Base-by-base conservation (phyloP, 2,113 vertebrate species). In the Condylura cristata region DNA sequence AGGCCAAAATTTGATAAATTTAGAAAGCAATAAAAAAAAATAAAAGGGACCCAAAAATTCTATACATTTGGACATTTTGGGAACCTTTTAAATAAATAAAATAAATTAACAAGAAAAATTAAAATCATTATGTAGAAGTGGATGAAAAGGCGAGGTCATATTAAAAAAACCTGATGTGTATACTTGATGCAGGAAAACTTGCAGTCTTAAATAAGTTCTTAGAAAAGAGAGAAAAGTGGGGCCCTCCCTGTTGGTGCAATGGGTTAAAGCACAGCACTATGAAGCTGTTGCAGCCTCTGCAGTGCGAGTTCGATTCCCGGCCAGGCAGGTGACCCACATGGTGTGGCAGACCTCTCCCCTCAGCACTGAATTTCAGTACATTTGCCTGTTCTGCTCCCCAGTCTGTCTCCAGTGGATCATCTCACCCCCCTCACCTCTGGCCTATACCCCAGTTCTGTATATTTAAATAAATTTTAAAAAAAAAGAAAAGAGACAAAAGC, bases 41-140 rank as follows among this genome's bases (percentile, higher is more conserved):
- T 68, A 65, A 28, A 89, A n/a, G 41, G 51, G 34, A 10, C n/a
- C 26, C 32, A 37, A 82, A 82, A 53, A 22, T 37, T 26, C 10
- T 46, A 8, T 56, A 3, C 9, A 41, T 16, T n/a, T 86, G 39
- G 79, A 34, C 89, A 65, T 93, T 51, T 56, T 85, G 46, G 26
- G 82, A 39, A 84, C 4, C 10, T 84, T 93, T 75, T 68, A 86
- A 80, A 20, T 78, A 75, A 89, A 28, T 74, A 53, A 53, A 30
- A 79, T 92, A 75, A 16, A 11, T 79, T 91, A 92, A 56, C 26
- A 81, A 30, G 7, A 79, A 80, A 92, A 89, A 68, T 16, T 90
- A 93, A 32, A n/a, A 91, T 53, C 37, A 20, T 16, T 61, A 13
- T 81, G 95, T 76, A 88, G 12, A 95, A 81, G 92, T 85, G 30